These are phyloP conservation scores for Sigmodon hispidus DNA, from an alignment of 2,113 vertebrate genomes.

Conservation along the genomic window DNA sequence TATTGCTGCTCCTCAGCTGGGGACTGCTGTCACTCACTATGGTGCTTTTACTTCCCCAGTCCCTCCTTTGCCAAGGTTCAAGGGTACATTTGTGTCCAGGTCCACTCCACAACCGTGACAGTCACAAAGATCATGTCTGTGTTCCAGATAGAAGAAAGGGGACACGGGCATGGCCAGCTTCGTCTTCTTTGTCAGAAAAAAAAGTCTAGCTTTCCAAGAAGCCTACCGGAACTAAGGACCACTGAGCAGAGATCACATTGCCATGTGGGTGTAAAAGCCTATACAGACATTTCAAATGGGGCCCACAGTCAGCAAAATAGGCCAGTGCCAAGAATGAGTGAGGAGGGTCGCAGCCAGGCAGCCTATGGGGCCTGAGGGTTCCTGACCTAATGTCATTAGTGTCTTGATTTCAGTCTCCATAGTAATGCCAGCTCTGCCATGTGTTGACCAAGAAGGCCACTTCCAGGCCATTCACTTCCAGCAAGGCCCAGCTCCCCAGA, in stretches of 20 bases:
- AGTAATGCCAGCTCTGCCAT: background rate
- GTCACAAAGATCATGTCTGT: background rate
- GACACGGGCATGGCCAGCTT: no score
- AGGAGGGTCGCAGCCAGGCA: background rate
- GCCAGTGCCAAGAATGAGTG: rapidly evolving
- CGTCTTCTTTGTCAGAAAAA: background rate
- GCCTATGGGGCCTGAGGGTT: background rate
- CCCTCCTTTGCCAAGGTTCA: background rate
- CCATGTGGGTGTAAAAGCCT: background rate
- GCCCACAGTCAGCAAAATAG: background rate
- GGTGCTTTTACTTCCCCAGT: background rate
- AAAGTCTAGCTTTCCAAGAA: background rate
- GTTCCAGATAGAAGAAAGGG: background rate
- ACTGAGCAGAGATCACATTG: background rate
- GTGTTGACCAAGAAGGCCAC: background rate
- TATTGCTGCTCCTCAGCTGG: rapidly evolving
- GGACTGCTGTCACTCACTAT: rapidly evolving
- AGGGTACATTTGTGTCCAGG: background rate
- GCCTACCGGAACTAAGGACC: background rate
- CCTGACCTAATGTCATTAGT: background rate
- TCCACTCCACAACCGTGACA: background rate
- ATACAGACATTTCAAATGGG: background rate
- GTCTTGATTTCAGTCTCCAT: background rate
- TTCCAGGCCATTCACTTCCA: background rate
- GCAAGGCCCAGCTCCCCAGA: background rate